Base-by-base conservation (phyloP, 2,888 invertebrate genomes). In the Pyrgus malvae region DNA sequence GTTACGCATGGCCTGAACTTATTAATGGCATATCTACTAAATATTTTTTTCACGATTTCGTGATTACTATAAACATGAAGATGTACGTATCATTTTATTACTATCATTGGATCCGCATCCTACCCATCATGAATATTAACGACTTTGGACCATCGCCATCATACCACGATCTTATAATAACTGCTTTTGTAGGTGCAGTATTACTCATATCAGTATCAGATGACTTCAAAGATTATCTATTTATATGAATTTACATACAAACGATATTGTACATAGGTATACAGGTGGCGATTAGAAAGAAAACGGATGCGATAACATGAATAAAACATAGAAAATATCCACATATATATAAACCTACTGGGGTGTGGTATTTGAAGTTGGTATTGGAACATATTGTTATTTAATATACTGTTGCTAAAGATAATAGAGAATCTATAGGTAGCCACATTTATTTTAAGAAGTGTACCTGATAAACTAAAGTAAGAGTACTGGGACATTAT, bases 171-270 rank as follows among this genome's bases (percentile, higher is more conserved):
- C 12, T 25, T 4, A 41, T 49, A 41, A 40, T 40, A 40, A 29
- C 23, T 29, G 29, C 25, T 37, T 37, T 11, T 48, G 14, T 29
- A 38, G 9, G 6, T 33, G 27, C 8, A 21, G 12, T 21, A 46
- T 35, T 48, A 48, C 48, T 48, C 38, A 48, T 38, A 23, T 27
- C 9, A 17, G 25, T 38, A 38, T 48, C 46, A 42, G 41, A 19
- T 31, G 17, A 11, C 19, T 17, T 31, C 19, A 7, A 44, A 31
- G 44, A 44, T 27, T 31, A 12, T 21, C 2, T 8, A 37, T 37
- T 31, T 16, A 17, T 35, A 5, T 1, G 1, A 7, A 44, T 44
- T 44, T 17, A 17, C 44, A 44, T 44, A 31, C 19, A 44, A 29
- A 44, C 19, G 29, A 37, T 31, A 31, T 31, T 9, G 25, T 7